These are phyloP conservation scores for Coelopa pilipes DNA, from an alignment of 2,888 invertebrate species.

Conservation along the genomic window DNA sequence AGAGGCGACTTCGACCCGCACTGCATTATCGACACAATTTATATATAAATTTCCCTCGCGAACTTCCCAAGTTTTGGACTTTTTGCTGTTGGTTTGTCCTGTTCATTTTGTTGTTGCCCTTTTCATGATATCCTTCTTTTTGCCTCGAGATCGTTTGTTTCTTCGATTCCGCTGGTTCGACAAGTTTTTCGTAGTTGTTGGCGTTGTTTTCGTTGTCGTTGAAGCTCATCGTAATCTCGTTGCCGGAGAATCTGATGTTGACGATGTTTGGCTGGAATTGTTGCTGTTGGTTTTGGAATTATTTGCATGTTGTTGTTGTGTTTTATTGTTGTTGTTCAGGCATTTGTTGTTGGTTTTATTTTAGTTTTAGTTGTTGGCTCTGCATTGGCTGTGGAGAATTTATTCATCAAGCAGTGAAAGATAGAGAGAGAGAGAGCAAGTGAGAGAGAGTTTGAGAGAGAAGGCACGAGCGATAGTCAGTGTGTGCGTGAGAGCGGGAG, in stretches of 20 bases:
- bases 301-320: too few species aligned
- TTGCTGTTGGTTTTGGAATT: too few species aligned
- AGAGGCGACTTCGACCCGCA: slow-evolving; percentile 10
- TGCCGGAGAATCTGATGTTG: neutral
- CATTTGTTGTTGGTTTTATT: neutral
- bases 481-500: too few species aligned
- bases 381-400: neutral
- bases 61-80: neutral
- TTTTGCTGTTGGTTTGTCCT: neutral
- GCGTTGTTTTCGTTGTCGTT: neutral
- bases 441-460: neutral
- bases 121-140: neutral
- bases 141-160: too few species aligned
- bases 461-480: too few species aligned
- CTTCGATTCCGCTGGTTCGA: too few species aligned
- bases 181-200: neutral
- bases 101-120: neutral
- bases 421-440: neutral
- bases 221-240: slow-evolving; percentile 4
- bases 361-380: neutral
- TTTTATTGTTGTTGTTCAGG: too few species aligned
- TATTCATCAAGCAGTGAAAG: neutral
- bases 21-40: slow-evolving; percentile 5
- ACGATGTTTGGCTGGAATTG: too few species aligned
- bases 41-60: neutral